Percentiles rank a stretch among this genome's conserved stretches.
These are phyloP conservation scores for Halesus radiatus DNA, from an alignment of 1,140 invertebrate species.

Conservation along the genomic window DNA sequence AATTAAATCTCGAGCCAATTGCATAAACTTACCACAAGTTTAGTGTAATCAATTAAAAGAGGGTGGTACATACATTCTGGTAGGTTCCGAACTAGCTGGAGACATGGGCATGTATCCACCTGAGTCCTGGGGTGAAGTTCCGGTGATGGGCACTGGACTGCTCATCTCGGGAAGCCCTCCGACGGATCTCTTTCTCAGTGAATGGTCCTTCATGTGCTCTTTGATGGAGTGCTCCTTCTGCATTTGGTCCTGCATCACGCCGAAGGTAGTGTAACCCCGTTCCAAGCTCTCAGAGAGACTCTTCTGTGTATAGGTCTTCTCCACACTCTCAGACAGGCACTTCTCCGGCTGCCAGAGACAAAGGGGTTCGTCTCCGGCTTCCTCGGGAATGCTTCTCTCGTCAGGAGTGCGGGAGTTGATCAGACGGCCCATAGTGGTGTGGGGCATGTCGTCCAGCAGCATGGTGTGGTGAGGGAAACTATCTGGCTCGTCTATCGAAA, in stretches of 20 bases:
- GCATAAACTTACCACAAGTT: too few species aligned
- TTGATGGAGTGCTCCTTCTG: conserved; percentile 20
- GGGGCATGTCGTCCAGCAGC: conserved; percentile 27
- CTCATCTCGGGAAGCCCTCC: conserved; percentile 26
- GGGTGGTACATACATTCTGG: conserved; percentile 47
- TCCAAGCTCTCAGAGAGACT: conserved; percentile 3
- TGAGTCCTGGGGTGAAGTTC: conserved; percentile 39
- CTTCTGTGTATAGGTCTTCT: conserved; percentile 33
- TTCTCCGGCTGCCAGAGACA: conserved; percentile 57
- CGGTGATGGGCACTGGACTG: conserved; percentile 52
- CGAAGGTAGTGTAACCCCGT: conserved; percentile 1
- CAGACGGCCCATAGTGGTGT: conserved; percentile 61
- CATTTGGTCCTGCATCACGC: background rate
- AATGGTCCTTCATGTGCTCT: background rate
- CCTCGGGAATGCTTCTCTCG: conserved; percentile 74
- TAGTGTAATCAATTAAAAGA: conserved; percentile 6
- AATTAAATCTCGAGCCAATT: too few species aligned
- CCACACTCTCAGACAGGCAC: conserved; percentile 11
- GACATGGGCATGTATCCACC: conserved; percentile 57
- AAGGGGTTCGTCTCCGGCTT: conserved; percentile 70
- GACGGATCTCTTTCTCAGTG: conserved; percentile 16
- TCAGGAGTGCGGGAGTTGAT: conserved; percentile 76
- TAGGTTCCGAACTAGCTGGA: conserved; percentile 53
- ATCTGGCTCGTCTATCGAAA: conserved; percentile 77
- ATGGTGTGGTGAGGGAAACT: conserved; percentile 54